These are phyloP conservation scores for Xiphophorus couchianus DNA, from an alignment of 2,113 vertebrate genomes.

Conservation along the genomic window DNA sequence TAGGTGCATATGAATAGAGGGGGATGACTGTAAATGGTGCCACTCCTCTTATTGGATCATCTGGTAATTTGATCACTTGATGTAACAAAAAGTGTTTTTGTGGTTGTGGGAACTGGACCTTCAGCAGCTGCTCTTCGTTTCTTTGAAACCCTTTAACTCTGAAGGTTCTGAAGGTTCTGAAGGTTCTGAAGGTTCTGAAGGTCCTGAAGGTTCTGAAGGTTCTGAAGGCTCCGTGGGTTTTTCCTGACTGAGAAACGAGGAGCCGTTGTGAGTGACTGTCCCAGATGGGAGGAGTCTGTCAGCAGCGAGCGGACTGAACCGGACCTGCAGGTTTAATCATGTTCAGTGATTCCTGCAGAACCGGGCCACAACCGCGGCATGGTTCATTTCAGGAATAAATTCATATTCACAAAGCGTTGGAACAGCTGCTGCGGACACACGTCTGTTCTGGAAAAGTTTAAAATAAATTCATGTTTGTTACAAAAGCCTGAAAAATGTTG, in stretches of 20 bases:
- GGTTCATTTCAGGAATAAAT: background rate
- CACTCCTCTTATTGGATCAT: background rate
- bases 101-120: too few relatives aligned
- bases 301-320: too few relatives aligned
- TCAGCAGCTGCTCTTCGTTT: too few relatives aligned
- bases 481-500: background rate
- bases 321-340: background rate
- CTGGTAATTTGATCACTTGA: too few relatives aligned
- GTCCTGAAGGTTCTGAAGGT: too few relatives aligned
- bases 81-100: too few relatives aligned
- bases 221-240: too few relatives aligned
- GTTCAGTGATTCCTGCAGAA: background rate
- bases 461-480: background rate
- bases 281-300: constrained; percentile 17
- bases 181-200: too few relatives aligned
- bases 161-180: too few relatives aligned
- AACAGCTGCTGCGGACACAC: too few relatives aligned
- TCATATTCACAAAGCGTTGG: background rate
- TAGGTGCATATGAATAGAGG: background rate
- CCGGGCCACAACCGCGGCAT: background rate
- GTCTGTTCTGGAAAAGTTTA: background rate
- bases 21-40: background rate
- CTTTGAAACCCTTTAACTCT: too few relatives aligned
- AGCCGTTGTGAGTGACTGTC: background rate
- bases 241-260: constrained; percentile 22